Conservation (phyloP, 2,797 vertebrate genomes). For the Danio kyathit region DNA sequence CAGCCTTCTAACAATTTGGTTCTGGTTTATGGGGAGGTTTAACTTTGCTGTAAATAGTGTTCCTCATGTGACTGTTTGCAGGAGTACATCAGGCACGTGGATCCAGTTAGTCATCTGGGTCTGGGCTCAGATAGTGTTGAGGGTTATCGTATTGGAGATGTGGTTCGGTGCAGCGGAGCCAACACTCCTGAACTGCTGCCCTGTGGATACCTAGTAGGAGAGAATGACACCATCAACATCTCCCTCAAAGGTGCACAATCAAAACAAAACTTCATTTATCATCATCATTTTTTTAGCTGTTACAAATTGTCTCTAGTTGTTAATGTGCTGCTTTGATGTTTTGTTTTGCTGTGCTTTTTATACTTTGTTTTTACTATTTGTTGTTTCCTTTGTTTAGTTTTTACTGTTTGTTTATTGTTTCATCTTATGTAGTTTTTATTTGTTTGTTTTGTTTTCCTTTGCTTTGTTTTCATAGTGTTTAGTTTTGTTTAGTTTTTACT, state of each 20-base stretch:
- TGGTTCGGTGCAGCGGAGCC: constrained; percentile 80
- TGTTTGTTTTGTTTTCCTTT: too few species aligned
- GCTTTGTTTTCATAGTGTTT: too few species aligned
- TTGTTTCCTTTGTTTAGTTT: too few species aligned
- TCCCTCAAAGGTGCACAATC: constrained; percentile 86
- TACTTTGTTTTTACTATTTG: too few species aligned
- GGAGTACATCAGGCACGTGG: constrained; percentile 96
- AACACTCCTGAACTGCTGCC: constrained; percentile 93
- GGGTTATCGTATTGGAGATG: constrained; percentile 93
- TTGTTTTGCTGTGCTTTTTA: too few species aligned
- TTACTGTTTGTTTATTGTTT: too few species aligned
- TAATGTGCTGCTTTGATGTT: background rate
- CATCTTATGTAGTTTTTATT: too few species aligned
- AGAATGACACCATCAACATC: constrained; percentile 94
- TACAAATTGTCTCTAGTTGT: background rate
- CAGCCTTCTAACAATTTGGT: too few species aligned
- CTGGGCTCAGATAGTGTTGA: constrained; percentile 93
- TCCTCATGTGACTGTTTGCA: constrained; percentile 62
- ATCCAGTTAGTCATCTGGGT: constrained; percentile 91
- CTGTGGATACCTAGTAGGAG: constrained; percentile 97
- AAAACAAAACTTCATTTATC: background rate
- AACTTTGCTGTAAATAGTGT: background rate
- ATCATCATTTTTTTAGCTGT: background rate
- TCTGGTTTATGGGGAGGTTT: too few species aligned
- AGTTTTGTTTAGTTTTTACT: too few species aligned